Base-by-base conservation (phyloP, 1,140 invertebrate species). In the Epicauta chinensis region DNA sequence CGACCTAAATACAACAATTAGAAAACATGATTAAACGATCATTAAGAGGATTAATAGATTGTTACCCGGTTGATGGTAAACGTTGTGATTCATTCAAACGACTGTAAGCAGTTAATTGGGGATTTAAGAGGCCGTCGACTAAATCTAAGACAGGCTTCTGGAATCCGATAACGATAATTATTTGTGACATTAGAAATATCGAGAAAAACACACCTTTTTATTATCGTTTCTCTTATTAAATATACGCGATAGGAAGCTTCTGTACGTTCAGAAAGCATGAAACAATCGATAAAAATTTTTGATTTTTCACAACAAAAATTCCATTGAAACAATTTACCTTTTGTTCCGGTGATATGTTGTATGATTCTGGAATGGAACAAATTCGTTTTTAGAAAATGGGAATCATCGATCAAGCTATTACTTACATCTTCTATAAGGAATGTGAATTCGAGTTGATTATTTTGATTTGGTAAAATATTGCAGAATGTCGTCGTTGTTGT, bases 111-210 rank as follows among this genome's bases (percentile, higher is more conserved):
- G 68, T 67, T 37, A 65, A 61, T 39, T 66, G 65, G 59, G 73
- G 63, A 67, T 72, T 75, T 47, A 68, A 60, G 36, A 70, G 64
- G 36, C 71, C 73, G 55, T 75, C 73, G 53, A 73, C 71, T 39
- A 76, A 69, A 55, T 76, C 69, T 49, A 76, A 63, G 38, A 69
- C 62, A 10, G 63, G 63, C 51, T 68, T 66, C 63, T 68, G 43
- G 23, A 23, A 23, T 23, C 1, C 23, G 4, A 40, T 64, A 61
- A 39, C 44, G 40, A 60, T 56, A 17, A 54, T 55, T 34, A 3
- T 34, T 34, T 4, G 11, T 34, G 11, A 34, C n/a, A 40, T 9
- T n/a, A 37, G 14, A 36, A 17, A 44, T 40, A 32, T 48, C 16
- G 29, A 35, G 10, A 12, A 39, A 11, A 41, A 40, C 34, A 59